phyloP scores from a whole-genome alignment of 2,888 invertebrate genomes.

The Rhagonycha lutea region DNA sequence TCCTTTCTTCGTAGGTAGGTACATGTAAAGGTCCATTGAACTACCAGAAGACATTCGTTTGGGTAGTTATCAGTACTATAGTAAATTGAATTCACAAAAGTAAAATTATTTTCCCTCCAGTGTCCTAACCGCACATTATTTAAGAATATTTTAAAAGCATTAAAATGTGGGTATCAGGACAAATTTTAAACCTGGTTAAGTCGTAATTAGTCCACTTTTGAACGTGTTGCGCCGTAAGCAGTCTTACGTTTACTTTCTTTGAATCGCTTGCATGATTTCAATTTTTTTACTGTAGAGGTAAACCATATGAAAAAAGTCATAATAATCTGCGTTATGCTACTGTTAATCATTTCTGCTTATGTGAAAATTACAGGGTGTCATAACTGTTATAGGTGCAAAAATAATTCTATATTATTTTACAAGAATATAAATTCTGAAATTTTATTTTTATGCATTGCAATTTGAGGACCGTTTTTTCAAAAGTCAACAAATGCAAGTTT shows the following conservation, averaged over 20 bases:
- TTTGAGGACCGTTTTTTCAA: background rate
- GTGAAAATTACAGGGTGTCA: constrained; percentile 1
- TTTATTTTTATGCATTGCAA: background rate
- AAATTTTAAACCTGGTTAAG: constrained; percentile 12
- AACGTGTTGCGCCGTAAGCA: constrained; percentile 22
- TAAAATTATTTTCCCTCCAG: background rate
- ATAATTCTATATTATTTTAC: background rate
- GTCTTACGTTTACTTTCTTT: constrained; percentile 20
- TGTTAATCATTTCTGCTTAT: background rate
- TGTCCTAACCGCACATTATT: constrained; percentile 10
- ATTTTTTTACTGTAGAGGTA: constrained; percentile 2
- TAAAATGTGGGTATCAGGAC: constrained; percentile 4
- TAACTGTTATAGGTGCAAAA: background rate
- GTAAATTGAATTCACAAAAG: background rate
- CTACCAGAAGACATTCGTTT: background rate
- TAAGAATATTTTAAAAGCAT: background rate
- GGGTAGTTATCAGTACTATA: background rate
- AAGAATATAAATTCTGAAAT: background rate
- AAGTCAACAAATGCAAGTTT: no score
- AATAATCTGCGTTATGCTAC: background rate
- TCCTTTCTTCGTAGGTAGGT: background rate
- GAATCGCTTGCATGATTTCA: constrained; percentile 11
- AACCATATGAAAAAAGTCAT: background rate
- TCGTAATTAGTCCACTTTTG: constrained; percentile 20
- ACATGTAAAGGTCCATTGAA: background rate